Evolutionary conservation across 2,888 invertebrate species (phyloP), one percentile per base, ranked within the genome.

Genomic region (Caradrina clavipalpis): DNA sequence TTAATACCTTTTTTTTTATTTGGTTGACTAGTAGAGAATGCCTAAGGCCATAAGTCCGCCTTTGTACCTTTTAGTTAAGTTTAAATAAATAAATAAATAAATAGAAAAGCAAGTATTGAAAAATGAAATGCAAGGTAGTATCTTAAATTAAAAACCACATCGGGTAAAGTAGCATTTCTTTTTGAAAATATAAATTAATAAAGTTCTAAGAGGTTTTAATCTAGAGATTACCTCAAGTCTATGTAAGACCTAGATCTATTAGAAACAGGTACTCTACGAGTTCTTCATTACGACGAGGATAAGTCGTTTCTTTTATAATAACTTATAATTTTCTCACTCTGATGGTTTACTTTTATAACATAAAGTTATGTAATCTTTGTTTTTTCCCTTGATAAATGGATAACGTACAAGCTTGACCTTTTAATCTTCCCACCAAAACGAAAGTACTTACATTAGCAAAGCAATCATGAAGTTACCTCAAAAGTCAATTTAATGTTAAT

Each of bases 301-400:
- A 59, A 11, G 69, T 35, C 35, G 68, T 76, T 60, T 76, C 21
- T 50, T 76, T 59, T 49, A 50, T 45, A 59, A 68, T 59, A 73
- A 73, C 55, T 67, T 7, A 31, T 69, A 69, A 51, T 51, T 60
- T 60, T 47, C 69, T 76, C 39, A 53, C n/a, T n/a, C 19, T 45
- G 26, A 47, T 55, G 31, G 49, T 22, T 5, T 17, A 47, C 50
- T 35, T 45, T 17, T 26, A 47, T 17, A 17, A 53, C 53, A 45
- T 31, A 21, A 58, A 68, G 17, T 15, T 6, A 50, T n/a, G 1
- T 22, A 13, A 11, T 56, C 11, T 10, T 13, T 13, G 17, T 47
- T 42, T 19, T n/a, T 45, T 51, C 1, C 15, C 50, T 4, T n/a
- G 6, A n/a, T 50, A 26, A 42, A 51, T 22, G 22, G 21, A 11